A percentile compares a stretch with the other conserved stretches of the same genome.
Conservation (phyloP, 1,140 invertebrate species). For the Gonatopus flavifemur region DNA sequence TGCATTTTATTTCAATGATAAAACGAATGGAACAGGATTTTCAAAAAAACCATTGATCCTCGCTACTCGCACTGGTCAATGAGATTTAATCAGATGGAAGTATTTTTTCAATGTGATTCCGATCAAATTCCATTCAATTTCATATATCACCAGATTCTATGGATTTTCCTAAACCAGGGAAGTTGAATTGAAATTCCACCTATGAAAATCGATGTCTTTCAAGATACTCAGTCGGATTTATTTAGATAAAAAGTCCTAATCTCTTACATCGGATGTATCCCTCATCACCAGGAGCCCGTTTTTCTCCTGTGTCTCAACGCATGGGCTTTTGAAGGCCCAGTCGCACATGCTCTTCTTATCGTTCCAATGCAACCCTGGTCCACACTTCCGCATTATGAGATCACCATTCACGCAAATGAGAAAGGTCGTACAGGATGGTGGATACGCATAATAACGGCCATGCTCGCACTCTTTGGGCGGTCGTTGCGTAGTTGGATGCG, state of each 20-base stretch:
- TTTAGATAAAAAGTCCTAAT: neutral
- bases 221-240: no score
- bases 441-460: constrained; percentile 57
- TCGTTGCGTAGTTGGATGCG: constrained; percentile 9
- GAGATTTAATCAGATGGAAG: no score
- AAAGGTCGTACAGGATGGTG: constrained; percentile 66
- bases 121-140: no score
- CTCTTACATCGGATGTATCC: no score
- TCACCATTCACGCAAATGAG: constrained; percentile 71
- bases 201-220: neutral
- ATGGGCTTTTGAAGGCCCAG: constrained; percentile 62
- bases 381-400: constrained; percentile 67
- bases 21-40: no score
- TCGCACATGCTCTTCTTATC: constrained; percentile 68
- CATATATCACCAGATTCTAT: no score
- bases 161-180: no score
- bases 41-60: no score
- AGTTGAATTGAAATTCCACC: no score
- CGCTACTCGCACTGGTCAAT: no score
- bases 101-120: no score
- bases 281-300: constrained; percentile 23
- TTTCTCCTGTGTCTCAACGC: constrained; percentile 29
- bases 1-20: no score
- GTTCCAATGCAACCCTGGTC: constrained; percentile 71
- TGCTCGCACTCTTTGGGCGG: constrained; percentile 48